Conservation (phyloP, 2,113 vertebrate genomes). For the Mastomys natalensis region DNA sequence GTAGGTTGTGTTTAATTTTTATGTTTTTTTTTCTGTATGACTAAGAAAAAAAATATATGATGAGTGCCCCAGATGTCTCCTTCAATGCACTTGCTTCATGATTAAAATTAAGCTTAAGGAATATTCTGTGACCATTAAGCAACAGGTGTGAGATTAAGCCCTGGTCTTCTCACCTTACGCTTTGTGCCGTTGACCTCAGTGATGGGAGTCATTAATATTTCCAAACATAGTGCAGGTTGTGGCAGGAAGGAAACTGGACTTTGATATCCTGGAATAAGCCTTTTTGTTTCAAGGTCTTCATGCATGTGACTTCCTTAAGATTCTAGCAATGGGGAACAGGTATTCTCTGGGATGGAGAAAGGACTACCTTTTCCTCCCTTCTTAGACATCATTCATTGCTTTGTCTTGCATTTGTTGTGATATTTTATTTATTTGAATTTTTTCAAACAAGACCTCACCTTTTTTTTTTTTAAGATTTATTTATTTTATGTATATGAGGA, state of each 20-base stretch:
- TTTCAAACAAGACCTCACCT: too few relatives aligned
- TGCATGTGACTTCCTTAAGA: background rate
- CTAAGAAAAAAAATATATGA: background rate
- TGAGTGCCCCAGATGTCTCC: background rate
- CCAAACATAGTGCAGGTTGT: background rate
- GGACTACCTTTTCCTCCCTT: background rate
- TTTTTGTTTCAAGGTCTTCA: background rate
- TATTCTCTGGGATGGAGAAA: background rate
- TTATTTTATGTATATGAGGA: too few relatives aligned
- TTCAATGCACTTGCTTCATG: background rate
- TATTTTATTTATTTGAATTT: background rate
- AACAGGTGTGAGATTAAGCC: background rate
- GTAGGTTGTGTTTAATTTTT: background rate
- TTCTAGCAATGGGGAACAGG: background rate
- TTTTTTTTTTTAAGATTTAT: too few relatives aligned
- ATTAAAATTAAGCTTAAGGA: conserved; percentile 42
- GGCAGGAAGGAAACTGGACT: background rate
- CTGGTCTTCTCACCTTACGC: background rate
- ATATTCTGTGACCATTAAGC: background rate
- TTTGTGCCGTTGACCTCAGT: background rate
- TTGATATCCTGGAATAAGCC: background rate
- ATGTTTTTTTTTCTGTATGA: background rate
- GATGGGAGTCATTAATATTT: background rate
- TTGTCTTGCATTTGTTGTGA: background rate
- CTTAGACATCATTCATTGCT: background rate